phyloP scores from a whole-genome alignment of 1,140 invertebrate genomes.

The Diuraphis noxia region DNA sequence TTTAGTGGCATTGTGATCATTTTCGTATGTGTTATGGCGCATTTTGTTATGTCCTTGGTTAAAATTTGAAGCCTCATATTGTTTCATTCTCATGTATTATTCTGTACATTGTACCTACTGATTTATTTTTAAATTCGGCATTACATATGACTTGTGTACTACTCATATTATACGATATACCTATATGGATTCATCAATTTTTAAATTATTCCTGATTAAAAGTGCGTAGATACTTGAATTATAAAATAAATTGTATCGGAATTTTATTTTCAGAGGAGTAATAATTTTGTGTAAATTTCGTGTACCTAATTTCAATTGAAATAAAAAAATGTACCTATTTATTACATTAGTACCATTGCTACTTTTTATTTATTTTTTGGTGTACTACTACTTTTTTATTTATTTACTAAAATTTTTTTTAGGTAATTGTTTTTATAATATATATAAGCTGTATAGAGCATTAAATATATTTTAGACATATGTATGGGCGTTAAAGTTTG shows the following conservation, averaged over 20 bases:
- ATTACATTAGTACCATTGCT: background rate
- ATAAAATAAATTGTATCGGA: background rate
- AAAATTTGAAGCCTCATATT: background rate
- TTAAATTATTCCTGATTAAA: background rate
- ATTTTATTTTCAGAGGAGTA: background rate
- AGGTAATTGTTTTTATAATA: background rate
- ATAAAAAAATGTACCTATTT: background rate
- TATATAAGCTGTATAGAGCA: background rate
- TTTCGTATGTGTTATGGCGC: no score
- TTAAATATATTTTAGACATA: constrained; percentile 13
- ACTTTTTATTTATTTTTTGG: background rate
- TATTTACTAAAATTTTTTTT: background rate
- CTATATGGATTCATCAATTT: background rate
- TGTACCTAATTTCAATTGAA: background rate
- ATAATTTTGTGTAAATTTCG: background rate
- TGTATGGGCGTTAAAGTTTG: background rate
- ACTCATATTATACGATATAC: background rate
- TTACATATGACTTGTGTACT: background rate
- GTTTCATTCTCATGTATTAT: background rate
- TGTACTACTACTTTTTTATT: background rate
- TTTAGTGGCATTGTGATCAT: background rate
- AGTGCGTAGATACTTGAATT: background rate
- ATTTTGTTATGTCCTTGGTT: background rate
- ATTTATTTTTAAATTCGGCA: background rate
- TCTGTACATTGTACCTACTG: background rate